Conservation (phyloP, 2,113 vertebrate species). For the Festucalex cinctus region DNA sequence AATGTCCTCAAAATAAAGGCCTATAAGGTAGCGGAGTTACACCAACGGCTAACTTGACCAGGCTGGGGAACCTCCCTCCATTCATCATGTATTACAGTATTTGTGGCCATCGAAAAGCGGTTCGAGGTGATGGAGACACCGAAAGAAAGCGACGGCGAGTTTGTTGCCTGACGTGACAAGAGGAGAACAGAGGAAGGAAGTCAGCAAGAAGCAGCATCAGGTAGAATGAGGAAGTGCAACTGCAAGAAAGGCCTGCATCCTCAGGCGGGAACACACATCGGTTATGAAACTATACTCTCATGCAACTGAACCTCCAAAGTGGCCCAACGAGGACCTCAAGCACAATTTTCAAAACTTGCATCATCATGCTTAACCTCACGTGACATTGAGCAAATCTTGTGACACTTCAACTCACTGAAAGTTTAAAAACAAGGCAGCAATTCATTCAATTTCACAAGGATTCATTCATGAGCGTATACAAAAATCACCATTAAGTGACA, state of each 20-base stretch:
- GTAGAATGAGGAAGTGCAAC: conserved; percentile 47
- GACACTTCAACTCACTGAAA: neutral
- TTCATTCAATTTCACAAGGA: neutral
- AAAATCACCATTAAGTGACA: neutral
- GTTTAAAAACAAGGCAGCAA: neutral
- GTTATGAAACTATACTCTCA: neutral
- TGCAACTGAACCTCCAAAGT: neutral
- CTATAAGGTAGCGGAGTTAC: neutral
- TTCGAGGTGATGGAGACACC: neutral
- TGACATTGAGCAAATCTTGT: neutral
- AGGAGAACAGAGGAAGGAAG: conserved; percentile 27
- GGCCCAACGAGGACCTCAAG: neutral
- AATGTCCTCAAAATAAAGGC: neutral
- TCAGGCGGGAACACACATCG: conserved; percentile 1
- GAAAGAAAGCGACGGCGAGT: neutral
- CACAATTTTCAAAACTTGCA: neutral
- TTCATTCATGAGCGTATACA: neutral
- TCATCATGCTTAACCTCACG: neutral
- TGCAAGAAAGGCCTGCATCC: conserved; percentile 4
- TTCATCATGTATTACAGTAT: neutral
- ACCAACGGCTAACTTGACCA: neutral
- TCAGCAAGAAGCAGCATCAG: neutral
- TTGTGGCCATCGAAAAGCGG: neutral
- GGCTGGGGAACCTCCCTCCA: neutral
- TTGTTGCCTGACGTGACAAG: neutral